Evolutionary conservation across 1,140 invertebrate species (phyloP).

Genomic region (Acromyrmex charruanus): DNA sequence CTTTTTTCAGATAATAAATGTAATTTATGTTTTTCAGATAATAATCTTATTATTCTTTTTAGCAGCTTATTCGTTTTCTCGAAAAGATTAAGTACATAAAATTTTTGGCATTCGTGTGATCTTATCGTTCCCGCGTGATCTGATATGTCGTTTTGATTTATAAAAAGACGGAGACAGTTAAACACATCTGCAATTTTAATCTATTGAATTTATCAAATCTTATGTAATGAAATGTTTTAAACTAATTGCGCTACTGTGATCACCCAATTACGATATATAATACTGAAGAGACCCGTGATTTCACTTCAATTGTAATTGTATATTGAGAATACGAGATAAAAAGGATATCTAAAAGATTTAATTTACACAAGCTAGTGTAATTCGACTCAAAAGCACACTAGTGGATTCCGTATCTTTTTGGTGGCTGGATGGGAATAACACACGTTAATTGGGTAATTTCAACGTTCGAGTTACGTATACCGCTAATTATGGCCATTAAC

Average conservation of each 20-base stretch:
- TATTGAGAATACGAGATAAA: neutral
- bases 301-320: slow-evolving; percentile 34
- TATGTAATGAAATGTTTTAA: neutral
- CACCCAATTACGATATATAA: neutral
- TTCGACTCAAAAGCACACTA: slow-evolving; percentile 37
- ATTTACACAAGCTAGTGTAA: slow-evolving; percentile 28
- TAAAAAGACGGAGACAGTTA: too few species aligned
- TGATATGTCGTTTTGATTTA: too few species aligned
- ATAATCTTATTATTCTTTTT: too few species aligned
- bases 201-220: neutral
- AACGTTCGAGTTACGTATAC: slow-evolving; percentile 63
- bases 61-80: too few species aligned
- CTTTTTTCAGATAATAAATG: too few species aligned
- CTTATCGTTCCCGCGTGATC: too few species aligned
- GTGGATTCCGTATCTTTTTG: slow-evolving; percentile 31
- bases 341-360: slow-evolving; percentile 15
- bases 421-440: slow-evolving; percentile 44
- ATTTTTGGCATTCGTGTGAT: too few species aligned
- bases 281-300: neutral
- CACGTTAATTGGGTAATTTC: slow-evolving; percentile 70
- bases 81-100: too few species aligned
- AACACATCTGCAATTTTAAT: too few species aligned
- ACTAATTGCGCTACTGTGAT: neutral
- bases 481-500: slow-evolving; percentile 70
- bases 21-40: too few species aligned